Evolutionary conservation across 2,797 vertebrate genomes (phyloP).

Genomic region (Anniella stebbinsi): DNA sequence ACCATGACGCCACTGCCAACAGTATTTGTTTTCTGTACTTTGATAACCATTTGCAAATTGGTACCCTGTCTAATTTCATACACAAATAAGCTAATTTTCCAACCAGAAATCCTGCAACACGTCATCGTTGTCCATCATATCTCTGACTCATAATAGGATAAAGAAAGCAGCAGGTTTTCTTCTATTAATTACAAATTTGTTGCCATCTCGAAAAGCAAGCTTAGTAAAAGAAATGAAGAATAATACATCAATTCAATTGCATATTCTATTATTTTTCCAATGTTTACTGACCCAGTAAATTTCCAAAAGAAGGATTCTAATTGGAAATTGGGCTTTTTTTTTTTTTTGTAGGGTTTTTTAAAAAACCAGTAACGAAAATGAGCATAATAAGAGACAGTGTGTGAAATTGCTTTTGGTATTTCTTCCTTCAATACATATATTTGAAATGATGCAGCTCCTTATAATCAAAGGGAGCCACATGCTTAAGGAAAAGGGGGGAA

Average conservation of each 20-base stretch:
- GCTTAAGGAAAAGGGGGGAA: slow-evolving; percentile 1
- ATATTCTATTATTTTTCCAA: slow-evolving; percentile 35
- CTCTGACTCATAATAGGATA: slow-evolving; percentile 5
- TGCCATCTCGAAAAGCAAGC: not conserved
- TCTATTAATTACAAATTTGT: slow-evolving; percentile 25
- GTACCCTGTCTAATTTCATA: not conserved
- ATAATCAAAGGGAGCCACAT: slow-evolving; percentile 18
- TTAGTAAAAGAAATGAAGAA: slow-evolving; percentile 14
- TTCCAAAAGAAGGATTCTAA: slow-evolving; percentile 43
- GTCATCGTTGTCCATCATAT: not conserved
- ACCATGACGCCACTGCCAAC: not conserved
- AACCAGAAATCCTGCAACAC: not conserved
- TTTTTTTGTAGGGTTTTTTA: not conserved
- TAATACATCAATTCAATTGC: slow-evolving; percentile 10
- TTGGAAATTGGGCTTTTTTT: slow-evolving; percentile 37
- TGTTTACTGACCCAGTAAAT: slow-evolving; percentile 39
- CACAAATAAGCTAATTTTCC: not conserved
- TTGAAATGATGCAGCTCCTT: slow-evolving; percentile 34
- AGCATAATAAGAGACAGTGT: slow-evolving; percentile 50
- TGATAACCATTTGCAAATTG: not conserved
- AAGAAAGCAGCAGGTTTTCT: not conserved
- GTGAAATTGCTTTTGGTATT: slow-evolving; percentile 61
- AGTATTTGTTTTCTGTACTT: not conserved
- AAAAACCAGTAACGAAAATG: slow-evolving; percentile 39
- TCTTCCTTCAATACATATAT: slow-evolving; percentile 44